Percentiles rank a stretch among this genome's conserved stretches.
These are phyloP conservation scores for Malthinus seriepunctatus DNA, from an alignment of 2,888 invertebrate species.

Conservation along the genomic window DNA sequence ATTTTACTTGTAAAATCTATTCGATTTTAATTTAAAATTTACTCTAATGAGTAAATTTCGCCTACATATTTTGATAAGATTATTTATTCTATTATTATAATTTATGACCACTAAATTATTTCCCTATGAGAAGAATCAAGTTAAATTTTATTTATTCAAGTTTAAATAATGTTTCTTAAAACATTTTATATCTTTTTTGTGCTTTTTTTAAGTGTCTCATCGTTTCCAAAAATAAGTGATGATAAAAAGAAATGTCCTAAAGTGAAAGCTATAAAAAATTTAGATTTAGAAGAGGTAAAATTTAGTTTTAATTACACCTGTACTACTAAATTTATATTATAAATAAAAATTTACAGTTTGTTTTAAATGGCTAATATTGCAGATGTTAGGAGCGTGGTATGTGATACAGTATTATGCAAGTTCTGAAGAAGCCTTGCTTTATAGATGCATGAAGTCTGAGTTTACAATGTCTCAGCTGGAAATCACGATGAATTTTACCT, in stretches of 20 bases:
- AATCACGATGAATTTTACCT: slow-evolving; percentile 88
- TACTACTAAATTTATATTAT: not conserved
- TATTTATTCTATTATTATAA: not conserved
- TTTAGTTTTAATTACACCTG: not conserved
- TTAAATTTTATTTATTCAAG: not conserved
- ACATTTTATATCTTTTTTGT: slow-evolving; percentile 3
- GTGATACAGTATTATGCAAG: slow-evolving; percentile 89
- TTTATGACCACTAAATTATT: too few relatives aligned
- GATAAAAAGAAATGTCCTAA: slow-evolving; percentile 73
- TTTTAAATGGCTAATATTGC: slow-evolving; percentile 13
- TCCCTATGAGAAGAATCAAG: too few relatives aligned
- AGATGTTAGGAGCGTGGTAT: slow-evolving; percentile 84
- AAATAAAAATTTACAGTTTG: not conserved
- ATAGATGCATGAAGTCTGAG: slow-evolving; percentile 83
- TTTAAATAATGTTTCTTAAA: slow-evolving; percentile 11
- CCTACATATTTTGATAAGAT: slow-evolving; percentile 12
- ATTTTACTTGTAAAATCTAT: too few relatives aligned
- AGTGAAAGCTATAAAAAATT: slow-evolving; percentile 79
- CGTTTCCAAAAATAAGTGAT: slow-evolving; percentile 55
- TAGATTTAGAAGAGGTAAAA: slow-evolving; percentile 73
- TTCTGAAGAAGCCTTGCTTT: slow-evolving; percentile 82
- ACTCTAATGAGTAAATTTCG: slow-evolving; percentile 7
- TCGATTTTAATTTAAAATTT: too few relatives aligned
- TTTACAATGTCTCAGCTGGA: slow-evolving; percentile 65
- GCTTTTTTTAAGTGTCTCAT: not conserved